Percentiles rank a stretch among this genome's conserved stretches.
phyloP scores from a whole-genome alignment of 1,140 invertebrate genomes.

The Harpegnathos saltator region DNA sequence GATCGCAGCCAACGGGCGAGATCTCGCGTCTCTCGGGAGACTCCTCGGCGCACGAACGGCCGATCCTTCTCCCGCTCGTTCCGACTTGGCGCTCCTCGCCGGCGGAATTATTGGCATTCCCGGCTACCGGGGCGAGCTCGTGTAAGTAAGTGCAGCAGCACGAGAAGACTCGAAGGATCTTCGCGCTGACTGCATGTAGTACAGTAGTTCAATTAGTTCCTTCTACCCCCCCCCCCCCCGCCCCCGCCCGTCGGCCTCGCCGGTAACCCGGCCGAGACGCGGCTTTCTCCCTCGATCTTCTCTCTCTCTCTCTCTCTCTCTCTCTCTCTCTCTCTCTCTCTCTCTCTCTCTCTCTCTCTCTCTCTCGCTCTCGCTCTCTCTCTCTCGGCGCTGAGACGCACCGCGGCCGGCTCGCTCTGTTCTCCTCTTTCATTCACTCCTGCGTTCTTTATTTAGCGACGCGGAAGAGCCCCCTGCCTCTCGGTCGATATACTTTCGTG shows the following conservation, averaged over 20 bases:
- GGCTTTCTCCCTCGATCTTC: background rate
- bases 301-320: no score
- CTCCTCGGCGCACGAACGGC: background rate
- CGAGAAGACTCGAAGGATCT: background rate
- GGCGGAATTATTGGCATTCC: slow-evolving; percentile 35
- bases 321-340: no score
- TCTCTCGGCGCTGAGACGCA: no score
- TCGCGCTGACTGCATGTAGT: slow-evolving; percentile 18
- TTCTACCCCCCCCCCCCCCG: background rate
- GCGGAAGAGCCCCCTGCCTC: background rate
- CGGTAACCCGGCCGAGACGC: no score
- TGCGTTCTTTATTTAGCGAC: background rate
- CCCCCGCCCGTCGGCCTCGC: background rate
- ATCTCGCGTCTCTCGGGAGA: background rate
- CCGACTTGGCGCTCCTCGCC: background rate
- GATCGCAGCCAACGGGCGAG: background rate
- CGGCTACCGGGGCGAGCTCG: background rate
- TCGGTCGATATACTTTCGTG: background rate
- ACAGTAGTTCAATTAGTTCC: slow-evolving; percentile 24
- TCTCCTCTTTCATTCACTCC: background rate
- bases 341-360: no score
- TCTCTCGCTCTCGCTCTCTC: no score
- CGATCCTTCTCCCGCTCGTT: slow-evolving; percentile 27
- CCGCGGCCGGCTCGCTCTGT: background rate
- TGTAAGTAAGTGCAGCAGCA: slow-evolving; percentile 33